These are phyloP conservation scores for Philotrypesis tridentata DNA, from an alignment of 1,140 invertebrate species.

Conservation along the genomic window DNA sequence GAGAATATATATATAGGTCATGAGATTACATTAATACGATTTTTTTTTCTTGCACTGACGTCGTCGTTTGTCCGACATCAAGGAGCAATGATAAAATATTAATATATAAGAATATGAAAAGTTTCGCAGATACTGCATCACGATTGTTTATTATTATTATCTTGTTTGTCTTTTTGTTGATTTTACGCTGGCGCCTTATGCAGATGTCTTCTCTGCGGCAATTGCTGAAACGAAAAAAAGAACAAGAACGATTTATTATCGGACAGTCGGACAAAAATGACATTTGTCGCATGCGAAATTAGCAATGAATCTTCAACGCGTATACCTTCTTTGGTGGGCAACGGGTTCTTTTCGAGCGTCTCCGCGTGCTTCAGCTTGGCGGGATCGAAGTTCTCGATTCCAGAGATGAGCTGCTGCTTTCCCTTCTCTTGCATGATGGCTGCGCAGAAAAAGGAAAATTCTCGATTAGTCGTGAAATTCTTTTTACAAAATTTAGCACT, in stretches of 20 bases:
- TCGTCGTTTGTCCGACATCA: conserved; percentile 61
- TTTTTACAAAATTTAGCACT: background rate
- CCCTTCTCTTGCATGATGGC: conserved; percentile 91
- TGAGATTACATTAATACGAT: conserved; percentile 58
- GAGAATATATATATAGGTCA: conserved; percentile 53
- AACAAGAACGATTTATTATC: conserved; percentile 20
- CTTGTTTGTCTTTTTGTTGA: conserved; percentile 47
- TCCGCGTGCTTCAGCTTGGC: conserved; percentile 91
- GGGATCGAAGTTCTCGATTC: conserved; percentile 91
- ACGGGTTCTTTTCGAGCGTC: conserved; percentile 91
- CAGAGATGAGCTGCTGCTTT: conserved; percentile 88
- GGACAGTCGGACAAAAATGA: background rate
- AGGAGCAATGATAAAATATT: conserved; percentile 65
- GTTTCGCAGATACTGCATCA: conserved; percentile 59
- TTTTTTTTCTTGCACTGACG: conserved; percentile 54
- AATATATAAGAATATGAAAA: conserved; percentile 68
- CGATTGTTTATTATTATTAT: conserved; percentile 31
- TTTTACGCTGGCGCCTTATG: conserved; percentile 53
- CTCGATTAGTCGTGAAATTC: background rate
- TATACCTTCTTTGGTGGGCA: conserved; percentile 82
- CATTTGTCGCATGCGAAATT: background rate
- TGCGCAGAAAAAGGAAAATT: conserved; percentile 48
- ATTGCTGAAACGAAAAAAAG: conserved; percentile 71
- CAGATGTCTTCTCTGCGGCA: conserved; percentile 58
- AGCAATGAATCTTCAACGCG: background rate